Evolutionary conservation across 2,797 vertebrate genomes (phyloP), one percentile per base, ranked within the genome.

Genomic region (Buceros bicornis): DNA sequence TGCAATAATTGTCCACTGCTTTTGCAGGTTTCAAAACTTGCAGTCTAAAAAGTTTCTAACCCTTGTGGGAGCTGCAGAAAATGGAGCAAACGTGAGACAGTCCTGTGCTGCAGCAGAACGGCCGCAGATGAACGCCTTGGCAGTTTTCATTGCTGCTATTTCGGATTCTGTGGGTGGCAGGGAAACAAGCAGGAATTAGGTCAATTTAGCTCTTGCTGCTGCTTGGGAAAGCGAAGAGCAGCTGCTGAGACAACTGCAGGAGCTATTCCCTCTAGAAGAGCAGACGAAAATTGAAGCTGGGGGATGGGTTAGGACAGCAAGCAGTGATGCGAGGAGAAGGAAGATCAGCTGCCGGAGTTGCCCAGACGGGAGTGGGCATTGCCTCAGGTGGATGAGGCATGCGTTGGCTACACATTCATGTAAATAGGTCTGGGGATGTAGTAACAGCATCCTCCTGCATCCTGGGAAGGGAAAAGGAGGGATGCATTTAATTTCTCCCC

Each of bases 121-220:
- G 78, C 93, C 11, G 47, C 89, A 35, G 77, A 57, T 3, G 14
- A 71, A 79, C 5, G 69, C 73, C 79, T 81, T 87, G 95, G 86
- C 95, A 90, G 69, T 47, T 83, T 43, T 66, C 74, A 13, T 77
- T 95, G 92, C 92, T 95, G 86, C 93, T 96, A 82, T 95, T 94
- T 91, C 91, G 54, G 93, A 79, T 95, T 61, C 90, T 53, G 94
- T 88, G 94, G 95, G 95, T 91, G 93, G 95, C 84, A 73, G 95
- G 87, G 82, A 96, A 90, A 96, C 88, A 88, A 85, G 90, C 95
- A 96, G 95, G 95, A 97, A 97, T 97, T 96, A 97, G 97, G 97
- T 97, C 97, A 97, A 78, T 97, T 97, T 94, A 96, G 95, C 94
- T 95, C 90, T 70, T 69, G 69, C 96, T 91, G 92, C 96, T 95